These are phyloP conservation scores for Nothocercus nigrocapillus DNA, from an alignment of 2,113 vertebrate species.

Conservation along the genomic window DNA sequence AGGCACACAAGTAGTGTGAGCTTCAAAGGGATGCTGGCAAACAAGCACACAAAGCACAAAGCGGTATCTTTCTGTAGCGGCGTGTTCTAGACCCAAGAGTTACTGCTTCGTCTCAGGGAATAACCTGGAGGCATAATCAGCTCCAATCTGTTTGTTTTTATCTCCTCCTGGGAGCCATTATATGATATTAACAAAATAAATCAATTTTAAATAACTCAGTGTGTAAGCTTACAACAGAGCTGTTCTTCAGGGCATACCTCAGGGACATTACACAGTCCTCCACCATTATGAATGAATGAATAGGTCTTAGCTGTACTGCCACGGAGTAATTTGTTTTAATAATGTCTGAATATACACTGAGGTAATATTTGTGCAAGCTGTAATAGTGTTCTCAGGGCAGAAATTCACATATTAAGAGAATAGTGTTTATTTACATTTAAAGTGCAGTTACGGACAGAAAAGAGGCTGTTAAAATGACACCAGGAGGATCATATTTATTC, in stretches of 20 bases:
- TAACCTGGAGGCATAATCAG: slow-evolving; percentile 64
- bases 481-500: slow-evolving; percentile 14
- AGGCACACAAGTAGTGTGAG: background rate
- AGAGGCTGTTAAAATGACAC: slow-evolving; percentile 31
- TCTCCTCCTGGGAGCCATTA: slow-evolving; percentile 68
- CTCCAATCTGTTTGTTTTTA: slow-evolving; percentile 68
- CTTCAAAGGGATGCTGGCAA: background rate
- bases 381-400: slow-evolving; percentile 45
- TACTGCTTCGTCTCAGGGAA: slow-evolving; percentile 39
- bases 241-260: slow-evolving; percentile 65
- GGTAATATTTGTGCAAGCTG: slow-evolving; percentile 69
- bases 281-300: slow-evolving; percentile 61
- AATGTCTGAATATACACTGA: slow-evolving; percentile 75
- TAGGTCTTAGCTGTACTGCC: slow-evolving; percentile 47
- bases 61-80: slow-evolving; percentile 47
- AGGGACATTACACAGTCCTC: slow-evolving; percentile 26
- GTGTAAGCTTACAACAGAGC: slow-evolving; percentile 70
- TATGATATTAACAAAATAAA: slow-evolving; percentile 76
- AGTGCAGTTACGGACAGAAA: slow-evolving; percentile 51
- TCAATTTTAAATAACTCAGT: slow-evolving; percentile 74
- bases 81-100: slow-evolving; percentile 24
- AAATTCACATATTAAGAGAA: slow-evolving; percentile 59
- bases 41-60: slow-evolving; percentile 42
- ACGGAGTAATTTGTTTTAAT: slow-evolving; percentile 79
- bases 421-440: slow-evolving; percentile 64